A percentile compares a stretch with the other conserved stretches of the same genome.
phyloP scores from a whole-genome alignment of 2,888 invertebrate species.

The Operophtera brumata region DNA sequence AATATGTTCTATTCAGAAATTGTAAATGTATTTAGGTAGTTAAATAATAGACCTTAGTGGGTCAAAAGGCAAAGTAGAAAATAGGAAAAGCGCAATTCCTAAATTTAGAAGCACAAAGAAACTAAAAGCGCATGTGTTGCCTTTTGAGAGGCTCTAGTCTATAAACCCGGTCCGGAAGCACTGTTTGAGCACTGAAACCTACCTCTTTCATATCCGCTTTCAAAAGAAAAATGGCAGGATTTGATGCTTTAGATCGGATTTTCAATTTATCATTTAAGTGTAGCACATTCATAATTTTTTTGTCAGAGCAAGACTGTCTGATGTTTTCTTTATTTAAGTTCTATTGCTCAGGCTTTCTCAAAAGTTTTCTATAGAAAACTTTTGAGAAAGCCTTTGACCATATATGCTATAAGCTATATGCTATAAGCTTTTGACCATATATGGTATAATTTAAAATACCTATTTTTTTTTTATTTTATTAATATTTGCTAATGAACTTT shows the following conservation, averaged over 20 bases:
- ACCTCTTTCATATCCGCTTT: conserved; percentile 57
- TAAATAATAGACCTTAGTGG: conserved; percentile 22
- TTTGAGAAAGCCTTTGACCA: no score
- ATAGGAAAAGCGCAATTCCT: conserved; percentile 36
- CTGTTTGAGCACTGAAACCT: conserved; percentile 44
- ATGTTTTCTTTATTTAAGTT: no score
- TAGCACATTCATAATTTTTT: no score
- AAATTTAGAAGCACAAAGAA: conserved; percentile 54
- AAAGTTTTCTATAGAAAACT: no score
- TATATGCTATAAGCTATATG: no score
- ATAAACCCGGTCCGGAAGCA: conserved; percentile 44
- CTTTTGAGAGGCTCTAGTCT: conserved; percentile 47
- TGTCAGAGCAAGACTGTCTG: no score
- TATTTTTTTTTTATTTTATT: no score
- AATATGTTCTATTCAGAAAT: no score
- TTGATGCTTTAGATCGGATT: conserved; percentile 31
- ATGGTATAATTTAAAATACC: no score
- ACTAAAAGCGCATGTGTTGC: conserved; percentile 55
- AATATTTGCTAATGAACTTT: no score
- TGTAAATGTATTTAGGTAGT: conserved; percentile 1
- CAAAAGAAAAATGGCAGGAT: conserved; percentile 41
- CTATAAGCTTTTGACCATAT: no score
- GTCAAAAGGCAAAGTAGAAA: conserved; percentile 26
- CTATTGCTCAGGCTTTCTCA: no score
- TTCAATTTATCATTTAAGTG: neutral